Conservation (phyloP, 1,140 invertebrate species). For the Bathynomus jamesi region DNA sequence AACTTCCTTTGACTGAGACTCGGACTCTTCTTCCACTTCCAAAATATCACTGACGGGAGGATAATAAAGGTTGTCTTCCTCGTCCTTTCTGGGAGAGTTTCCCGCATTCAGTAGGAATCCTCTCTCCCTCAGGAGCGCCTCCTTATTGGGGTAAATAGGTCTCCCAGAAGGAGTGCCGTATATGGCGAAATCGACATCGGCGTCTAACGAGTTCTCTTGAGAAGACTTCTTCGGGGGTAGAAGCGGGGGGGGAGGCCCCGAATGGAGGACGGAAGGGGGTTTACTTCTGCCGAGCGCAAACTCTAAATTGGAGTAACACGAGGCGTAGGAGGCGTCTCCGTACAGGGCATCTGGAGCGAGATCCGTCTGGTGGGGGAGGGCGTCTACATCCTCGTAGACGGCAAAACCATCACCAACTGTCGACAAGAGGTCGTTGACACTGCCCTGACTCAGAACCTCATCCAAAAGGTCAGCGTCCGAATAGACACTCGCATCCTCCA, state of each 20-base stretch:
- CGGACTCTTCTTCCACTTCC: constrained; percentile 22
- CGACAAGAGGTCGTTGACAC: constrained; percentile 34
- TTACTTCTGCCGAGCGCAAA: constrained; percentile 30
- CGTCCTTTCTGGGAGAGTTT: background rate
- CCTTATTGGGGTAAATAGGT: constrained; percentile 33
- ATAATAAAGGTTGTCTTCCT: background rate
- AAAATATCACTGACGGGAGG: constrained; percentile 22
- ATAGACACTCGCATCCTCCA: constrained; percentile 31
- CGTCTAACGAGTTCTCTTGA: background rate
- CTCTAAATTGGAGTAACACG: constrained; percentile 34
- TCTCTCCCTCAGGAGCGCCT: constrained; percentile 19
- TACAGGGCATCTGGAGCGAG: constrained; percentile 24
- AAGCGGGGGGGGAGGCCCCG: background rate
- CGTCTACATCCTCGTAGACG: constrained; percentile 31
- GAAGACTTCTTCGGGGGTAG: constrained; percentile 18
- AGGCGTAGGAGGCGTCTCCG: constrained; percentile 36
- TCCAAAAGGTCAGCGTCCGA: constrained; percentile 34
- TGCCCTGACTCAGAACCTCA: constrained; percentile 33
- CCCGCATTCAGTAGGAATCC: constrained; percentile 12
- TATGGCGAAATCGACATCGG: constrained; percentile 23
- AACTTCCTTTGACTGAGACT: constrained; percentile 13
- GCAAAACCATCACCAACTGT: constrained; percentile 32
- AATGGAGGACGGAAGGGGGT: background rate
- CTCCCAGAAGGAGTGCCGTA: constrained; percentile 31
- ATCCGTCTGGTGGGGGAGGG: background rate